Base-by-base conservation (phyloP, 2,113 vertebrate species). In the Pipra filicauda region DNA sequence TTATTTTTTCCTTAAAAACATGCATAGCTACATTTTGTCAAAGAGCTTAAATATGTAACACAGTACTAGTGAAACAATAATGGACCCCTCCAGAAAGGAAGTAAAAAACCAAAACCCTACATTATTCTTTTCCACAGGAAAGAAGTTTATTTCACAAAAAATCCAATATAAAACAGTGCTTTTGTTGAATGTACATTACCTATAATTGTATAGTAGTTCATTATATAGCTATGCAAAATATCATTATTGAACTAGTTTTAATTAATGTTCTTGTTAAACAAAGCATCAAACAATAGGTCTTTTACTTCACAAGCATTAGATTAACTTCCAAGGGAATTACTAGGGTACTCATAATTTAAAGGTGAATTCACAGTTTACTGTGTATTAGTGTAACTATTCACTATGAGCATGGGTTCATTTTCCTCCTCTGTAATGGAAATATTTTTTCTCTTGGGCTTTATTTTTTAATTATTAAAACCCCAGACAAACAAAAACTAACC, bases 311-410 rank as follows among this genome's bases (percentile, higher is more conserved):
- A 94, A 90, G 30, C 44, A 89, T 88, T 96, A 88, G 30, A 97
- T 96, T 95, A 76, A 30, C 96, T 98, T 95, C 89, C 91, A 69
- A 80, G 85, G 95, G 95, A 97, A 96, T 97, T 87, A 83, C 75
- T 48, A 91, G 71, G 44, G 59, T 94, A 73, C n/a, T 97, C 31
- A 71, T 57, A 92, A 85, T 79, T 91, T 96, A 85, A 95, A 96
- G 76, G 75, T 95, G 82, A 96, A 82, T 89, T 96, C 76, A 95
- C 11, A 82, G 31, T 96, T 97, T 96, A 87, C 59, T 74, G 5
- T 74, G 18, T 79, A 88, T 82, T 95, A 48, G 58, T 78, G 35
- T 58, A 82, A 64, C 6, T 44, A 49, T 91, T 85, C 48, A 35
- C 70, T 70, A 12, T 14, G 41, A 70, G 13, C 62, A 30, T 15